These are phyloP conservation scores for Amorpha juglandis DNA, from an alignment of 2,888 invertebrate species.

Conservation along the genomic window DNA sequence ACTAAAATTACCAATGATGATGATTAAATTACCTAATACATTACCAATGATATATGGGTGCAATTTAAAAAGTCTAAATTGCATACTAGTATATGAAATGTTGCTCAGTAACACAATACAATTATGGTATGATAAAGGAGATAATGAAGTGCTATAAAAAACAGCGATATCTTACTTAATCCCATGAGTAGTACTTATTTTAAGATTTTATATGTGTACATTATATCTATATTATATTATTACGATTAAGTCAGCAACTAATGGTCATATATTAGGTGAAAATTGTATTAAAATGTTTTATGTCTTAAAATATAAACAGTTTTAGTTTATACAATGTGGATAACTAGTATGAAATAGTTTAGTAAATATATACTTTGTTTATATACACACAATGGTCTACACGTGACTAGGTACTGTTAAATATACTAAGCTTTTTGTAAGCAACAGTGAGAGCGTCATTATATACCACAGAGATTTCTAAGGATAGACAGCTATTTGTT, in stretches of 20 bases:
- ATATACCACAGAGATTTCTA: conserved; percentile 61
- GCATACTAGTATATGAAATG: too few relatives aligned
- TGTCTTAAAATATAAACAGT: not conserved
- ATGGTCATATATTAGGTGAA: not conserved
- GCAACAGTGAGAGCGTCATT: conserved; percentile 69
- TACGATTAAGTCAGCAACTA: not conserved
- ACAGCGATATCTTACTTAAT: too few relatives aligned
- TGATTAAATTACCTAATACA: too few relatives aligned
- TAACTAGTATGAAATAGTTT: not conserved
- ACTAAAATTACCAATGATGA: too few relatives aligned
- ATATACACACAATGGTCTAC: not conserved
- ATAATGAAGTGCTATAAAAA: too few relatives aligned
- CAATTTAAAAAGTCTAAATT: too few relatives aligned
- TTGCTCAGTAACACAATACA: too few relatives aligned
- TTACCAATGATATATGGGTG: too few relatives aligned
- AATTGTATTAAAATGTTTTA: not conserved
- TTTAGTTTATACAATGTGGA: not conserved
- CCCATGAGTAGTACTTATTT: too few relatives aligned
- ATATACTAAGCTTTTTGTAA: conserved; percentile 34
- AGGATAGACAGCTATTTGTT: conserved; percentile 54
- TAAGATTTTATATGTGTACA: too few relatives aligned
- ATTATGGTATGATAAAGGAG: too few relatives aligned
- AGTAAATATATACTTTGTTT: not conserved
- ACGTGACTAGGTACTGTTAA: not conserved
- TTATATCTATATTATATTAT: not conserved